Evolutionary conservation across 2,888 invertebrate genomes (phyloP).

Genomic region (Cheilosia variabilis): DNA sequence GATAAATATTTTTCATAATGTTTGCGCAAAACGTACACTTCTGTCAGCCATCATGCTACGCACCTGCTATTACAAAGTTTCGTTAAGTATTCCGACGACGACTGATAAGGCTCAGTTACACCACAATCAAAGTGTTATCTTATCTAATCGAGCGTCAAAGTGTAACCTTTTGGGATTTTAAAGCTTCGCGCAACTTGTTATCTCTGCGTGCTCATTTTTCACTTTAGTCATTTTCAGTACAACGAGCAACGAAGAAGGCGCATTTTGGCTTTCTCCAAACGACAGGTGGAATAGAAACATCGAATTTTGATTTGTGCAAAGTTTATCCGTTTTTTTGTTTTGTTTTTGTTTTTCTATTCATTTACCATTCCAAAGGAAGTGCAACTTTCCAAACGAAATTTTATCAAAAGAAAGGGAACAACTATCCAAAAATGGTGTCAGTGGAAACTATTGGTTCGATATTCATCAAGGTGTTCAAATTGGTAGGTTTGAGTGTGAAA

Average conservation of each 20-base stretch:
- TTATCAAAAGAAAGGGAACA: slow-evolving; percentile 25
- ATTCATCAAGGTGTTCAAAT: slow-evolving; percentile 91
- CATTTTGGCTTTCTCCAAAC: slow-evolving; percentile 30
- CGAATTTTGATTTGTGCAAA: not conserved
- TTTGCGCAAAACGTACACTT: slow-evolving; percentile 54
- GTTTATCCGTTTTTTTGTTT: not conserved
- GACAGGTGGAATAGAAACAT: slow-evolving; percentile 55
- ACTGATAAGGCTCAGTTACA: slow-evolving; percentile 46
- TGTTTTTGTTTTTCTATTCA: not conserved
- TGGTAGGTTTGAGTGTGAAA: slow-evolving; percentile 86
- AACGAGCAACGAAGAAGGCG: slow-evolving; percentile 60
- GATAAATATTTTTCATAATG: slow-evolving; percentile 60
- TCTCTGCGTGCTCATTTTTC: slow-evolving; percentile 44
- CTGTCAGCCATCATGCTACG: slow-evolving; percentile 1
- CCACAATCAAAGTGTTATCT: slow-evolving; percentile 20
- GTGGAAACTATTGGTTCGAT: slow-evolving; percentile 92
- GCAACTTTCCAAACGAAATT: not conserved
- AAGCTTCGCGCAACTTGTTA: slow-evolving; percentile 67
- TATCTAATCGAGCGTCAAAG: slow-evolving; percentile 47
- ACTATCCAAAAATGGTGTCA: slow-evolving; percentile 88
- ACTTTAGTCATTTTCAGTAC: slow-evolving; percentile 49
- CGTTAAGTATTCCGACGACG: slow-evolving; percentile 53
- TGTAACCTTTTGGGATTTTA: slow-evolving; percentile 35
- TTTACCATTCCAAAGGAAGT: not conserved
- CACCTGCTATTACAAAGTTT: slow-evolving; percentile 62